A percentile compares a stretch with the other conserved stretches of the same genome.
phyloP scores from a whole-genome alignment of 2,888 invertebrate genomes.

The Cloeon dipterum region DNA sequence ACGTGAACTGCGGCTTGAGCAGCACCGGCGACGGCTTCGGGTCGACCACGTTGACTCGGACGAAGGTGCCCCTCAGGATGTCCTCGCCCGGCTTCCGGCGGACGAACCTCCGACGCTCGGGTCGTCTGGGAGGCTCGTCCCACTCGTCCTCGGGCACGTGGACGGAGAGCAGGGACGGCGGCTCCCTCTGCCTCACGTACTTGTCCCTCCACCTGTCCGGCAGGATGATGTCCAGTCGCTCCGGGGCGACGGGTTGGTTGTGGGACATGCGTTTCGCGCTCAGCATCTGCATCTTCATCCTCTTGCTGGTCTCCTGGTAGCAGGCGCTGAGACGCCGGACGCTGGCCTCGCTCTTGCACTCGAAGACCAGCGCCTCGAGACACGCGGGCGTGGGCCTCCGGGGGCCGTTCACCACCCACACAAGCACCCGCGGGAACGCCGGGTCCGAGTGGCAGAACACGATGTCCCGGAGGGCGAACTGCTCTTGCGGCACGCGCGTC shows the following conservation, averaged over 20 bases:
- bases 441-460: constrained; percentile 15
- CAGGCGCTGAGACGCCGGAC: constrained; percentile 11
- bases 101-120: constrained; percentile 9
- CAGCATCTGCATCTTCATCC: constrained; percentile 3
- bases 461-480: constrained; percentile 12
- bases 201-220: constrained; percentile 1
- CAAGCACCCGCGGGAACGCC: constrained; percentile 12
- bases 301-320: constrained; percentile 12
- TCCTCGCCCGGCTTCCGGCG: constrained; percentile 6
- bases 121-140: constrained; percentile 8
- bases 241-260: no score
- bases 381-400: constrained; percentile 5
- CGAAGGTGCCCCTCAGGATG: constrained; percentile 19
- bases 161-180: background rate
- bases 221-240: constrained; percentile 4
- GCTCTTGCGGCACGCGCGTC: no score
- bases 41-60: constrained; percentile 14
- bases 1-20: background rate
- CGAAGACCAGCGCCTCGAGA: constrained; percentile 13
- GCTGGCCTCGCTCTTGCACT: constrained; percentile 12
- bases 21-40: background rate
- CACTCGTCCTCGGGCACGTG: background rate
- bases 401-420: constrained; percentile 13
- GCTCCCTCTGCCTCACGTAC: background rate
- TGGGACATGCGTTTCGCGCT: no score